Percentiles rank a stretch among this genome's conserved stretches.
Evolutionary conservation across 2,113 vertebrate genomes (phyloP).

Genomic region (Microcebus murinus): DNA sequence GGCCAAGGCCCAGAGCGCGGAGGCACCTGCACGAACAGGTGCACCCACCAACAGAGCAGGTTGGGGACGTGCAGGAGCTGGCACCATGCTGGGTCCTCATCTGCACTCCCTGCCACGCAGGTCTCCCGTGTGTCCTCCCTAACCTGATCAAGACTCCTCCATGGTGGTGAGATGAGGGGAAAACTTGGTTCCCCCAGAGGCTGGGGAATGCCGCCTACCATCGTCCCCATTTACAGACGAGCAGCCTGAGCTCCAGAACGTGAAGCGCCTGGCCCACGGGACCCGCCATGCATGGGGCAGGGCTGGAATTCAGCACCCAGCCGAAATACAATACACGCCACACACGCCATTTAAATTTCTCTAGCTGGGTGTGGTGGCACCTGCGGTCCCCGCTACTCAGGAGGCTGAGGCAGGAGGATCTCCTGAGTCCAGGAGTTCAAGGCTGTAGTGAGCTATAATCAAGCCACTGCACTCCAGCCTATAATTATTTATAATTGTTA

Average conservation of each 20-base stretch:
- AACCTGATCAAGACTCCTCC: neutral
- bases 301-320: neutral
- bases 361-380: neutral
- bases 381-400: too few relatives aligned
- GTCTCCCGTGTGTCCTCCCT: neutral
- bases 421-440: too few relatives aligned
- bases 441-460: too few relatives aligned
- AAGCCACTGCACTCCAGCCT: too few relatives aligned
- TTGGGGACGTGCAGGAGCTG: neutral
- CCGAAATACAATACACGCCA: neutral
- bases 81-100: rapidly evolving
- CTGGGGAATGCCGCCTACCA: neutral
- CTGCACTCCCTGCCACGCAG: neutral
- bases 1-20: neutral
- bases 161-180: neutral
- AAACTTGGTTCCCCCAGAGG: neutral
- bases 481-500: too few relatives aligned
- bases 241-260: neutral
- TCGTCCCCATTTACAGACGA: neutral
- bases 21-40: neutral
- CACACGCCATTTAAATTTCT: neutral
- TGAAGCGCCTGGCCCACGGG: neutral
- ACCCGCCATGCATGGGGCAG: neutral
- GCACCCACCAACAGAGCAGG: neutral
- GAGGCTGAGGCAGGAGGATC: too few relatives aligned